phyloP scores from a whole-genome alignment of 2,113 vertebrate species.

The Urocolius indicus region DNA sequence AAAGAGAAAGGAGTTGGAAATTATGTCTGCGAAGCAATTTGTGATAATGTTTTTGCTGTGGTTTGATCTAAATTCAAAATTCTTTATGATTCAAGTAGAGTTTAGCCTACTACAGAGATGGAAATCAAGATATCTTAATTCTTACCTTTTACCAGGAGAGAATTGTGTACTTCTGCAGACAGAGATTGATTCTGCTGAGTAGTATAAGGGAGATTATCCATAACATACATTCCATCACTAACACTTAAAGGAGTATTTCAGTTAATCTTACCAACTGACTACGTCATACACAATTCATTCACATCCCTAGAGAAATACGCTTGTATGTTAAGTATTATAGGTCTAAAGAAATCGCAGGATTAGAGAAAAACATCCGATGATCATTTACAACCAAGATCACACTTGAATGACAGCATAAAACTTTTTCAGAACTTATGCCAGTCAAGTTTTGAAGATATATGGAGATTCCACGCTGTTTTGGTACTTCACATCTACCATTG shows the following conservation, averaged over 20 bases:
- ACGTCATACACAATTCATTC: neutral
- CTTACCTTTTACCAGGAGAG: neutral
- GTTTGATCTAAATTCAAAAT: neutral
- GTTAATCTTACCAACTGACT: neutral
- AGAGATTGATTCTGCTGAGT: neutral
- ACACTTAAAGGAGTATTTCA: neutral
- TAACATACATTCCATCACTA: neutral
- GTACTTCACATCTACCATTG: neutral
- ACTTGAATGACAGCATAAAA: neutral
- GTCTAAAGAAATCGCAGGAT: neutral
- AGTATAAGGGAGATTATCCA: neutral
- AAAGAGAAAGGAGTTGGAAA: neutral
- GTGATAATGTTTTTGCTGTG: neutral
- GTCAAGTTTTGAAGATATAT: neutral
- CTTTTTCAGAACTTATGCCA: neutral
- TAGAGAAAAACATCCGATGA: fast-evolving
- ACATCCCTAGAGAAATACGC: neutral
- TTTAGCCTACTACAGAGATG: neutral
- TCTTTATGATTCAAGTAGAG: neutral
- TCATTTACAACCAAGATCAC: neutral
- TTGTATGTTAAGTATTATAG: neutral
- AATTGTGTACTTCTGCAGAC: neutral
- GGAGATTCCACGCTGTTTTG: neutral
- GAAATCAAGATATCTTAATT: neutral
- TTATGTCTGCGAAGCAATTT: neutral